Percentiles rank a stretch among this genome's conserved stretches.
phyloP scores from a whole-genome alignment of 2,113 vertebrate genomes.

The Erythrolamprus reginae region DNA sequence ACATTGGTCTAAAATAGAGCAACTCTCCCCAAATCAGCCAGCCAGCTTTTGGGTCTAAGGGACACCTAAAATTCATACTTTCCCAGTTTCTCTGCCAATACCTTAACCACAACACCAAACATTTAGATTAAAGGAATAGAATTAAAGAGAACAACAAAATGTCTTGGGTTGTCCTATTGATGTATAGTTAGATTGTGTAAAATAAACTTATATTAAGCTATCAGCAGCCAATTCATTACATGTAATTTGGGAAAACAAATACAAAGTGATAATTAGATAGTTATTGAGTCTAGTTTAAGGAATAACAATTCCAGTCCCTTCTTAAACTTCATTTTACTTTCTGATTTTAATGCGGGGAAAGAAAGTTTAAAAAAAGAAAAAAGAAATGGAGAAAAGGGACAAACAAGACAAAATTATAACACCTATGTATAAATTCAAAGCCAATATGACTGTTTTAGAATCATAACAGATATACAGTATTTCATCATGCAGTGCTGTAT shows the following conservation, averaged over 20 bases:
- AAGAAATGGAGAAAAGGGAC: not conserved
- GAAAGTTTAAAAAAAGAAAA: not conserved
- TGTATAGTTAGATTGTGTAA: not conserved
- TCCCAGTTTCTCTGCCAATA: not conserved
- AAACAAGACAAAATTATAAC: not conserved
- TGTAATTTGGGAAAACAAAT: not conserved
- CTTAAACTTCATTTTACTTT: not conserved
- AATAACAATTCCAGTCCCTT: not conserved
- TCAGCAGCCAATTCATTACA: not conserved
- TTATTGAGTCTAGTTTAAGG: not conserved
- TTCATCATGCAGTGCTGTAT: not conserved
- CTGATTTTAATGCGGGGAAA: not conserved
- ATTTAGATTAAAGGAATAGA: not conserved
- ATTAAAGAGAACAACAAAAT: not conserved
- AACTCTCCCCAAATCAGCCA: not conserved
- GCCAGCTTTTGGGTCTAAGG: not conserved
- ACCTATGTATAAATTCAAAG: not conserved
- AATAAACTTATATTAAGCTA: not conserved
- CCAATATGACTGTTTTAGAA: not conserved
- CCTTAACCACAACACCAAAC: not conserved
- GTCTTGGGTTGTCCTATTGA: not conserved
- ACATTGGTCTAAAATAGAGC: not conserved
- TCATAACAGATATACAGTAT: not conserved
- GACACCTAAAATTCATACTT: not conserved
- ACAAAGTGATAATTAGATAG: not conserved